These are phyloP conservation scores for Pilophorus perplexus DNA, from an alignment of 2,888 invertebrate genomes.

Conservation along the genomic window DNA sequence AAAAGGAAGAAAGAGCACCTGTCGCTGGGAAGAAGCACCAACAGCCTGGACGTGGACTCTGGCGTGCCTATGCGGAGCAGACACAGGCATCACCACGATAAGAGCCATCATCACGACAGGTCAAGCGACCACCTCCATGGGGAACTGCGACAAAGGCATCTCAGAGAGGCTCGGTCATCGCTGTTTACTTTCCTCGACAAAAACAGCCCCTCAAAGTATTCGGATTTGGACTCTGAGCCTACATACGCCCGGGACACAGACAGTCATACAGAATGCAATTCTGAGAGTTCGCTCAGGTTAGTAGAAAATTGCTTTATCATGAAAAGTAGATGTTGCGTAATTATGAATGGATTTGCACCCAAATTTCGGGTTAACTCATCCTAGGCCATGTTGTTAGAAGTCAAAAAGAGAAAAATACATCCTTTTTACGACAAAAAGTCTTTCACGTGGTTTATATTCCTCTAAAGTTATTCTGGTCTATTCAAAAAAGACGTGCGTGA, in stretches of 20 bases:
- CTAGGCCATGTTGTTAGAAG: too few relatives aligned
- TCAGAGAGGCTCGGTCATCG: conserved; percentile 46
- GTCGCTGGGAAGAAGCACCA: conserved; percentile 45
- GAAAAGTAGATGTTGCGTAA: too few relatives aligned
- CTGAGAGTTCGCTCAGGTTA: conserved; percentile 47
- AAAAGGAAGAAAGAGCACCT: conserved; percentile 45
- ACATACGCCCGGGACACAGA: conserved; percentile 52
- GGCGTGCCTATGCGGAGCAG: conserved; percentile 49
- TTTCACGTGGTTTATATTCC: too few relatives aligned
- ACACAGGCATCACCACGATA: conserved; percentile 31
- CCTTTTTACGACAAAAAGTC: too few relatives aligned
- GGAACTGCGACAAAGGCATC: conserved; percentile 46
- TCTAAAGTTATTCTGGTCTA: too few relatives aligned
- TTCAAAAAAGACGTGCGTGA: too few relatives aligned
- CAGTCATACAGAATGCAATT: conserved; percentile 63
- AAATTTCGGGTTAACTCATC: too few relatives aligned
- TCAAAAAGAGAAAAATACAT: too few relatives aligned
- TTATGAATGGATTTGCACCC: too few relatives aligned
- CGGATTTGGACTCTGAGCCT: conserved; percentile 45
- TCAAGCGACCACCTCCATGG: conserved; percentile 43
- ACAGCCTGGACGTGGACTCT: conserved; percentile 52
- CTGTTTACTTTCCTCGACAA: conserved; percentile 46
- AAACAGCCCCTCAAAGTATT: conserved; percentile 41
- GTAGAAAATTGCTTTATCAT: too few relatives aligned
- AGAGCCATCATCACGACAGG: too few relatives aligned